These are phyloP conservation scores for Procambarus clarkii DNA, from an alignment of 1,140 invertebrate genomes.

Conservation along the genomic window DNA sequence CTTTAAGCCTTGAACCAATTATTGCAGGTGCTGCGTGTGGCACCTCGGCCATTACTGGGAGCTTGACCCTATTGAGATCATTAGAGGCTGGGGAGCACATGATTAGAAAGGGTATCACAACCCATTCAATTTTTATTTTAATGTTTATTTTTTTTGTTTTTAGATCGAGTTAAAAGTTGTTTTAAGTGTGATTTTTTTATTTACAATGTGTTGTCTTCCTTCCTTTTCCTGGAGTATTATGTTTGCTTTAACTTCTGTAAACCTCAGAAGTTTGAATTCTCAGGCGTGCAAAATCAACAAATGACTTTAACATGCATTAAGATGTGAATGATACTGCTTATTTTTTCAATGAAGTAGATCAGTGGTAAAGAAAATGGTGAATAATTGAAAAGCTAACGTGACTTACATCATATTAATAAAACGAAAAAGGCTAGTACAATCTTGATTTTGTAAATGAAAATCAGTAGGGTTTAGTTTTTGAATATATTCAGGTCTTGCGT, in stretches of 20 bases:
- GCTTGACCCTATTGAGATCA: slow-evolving; percentile 60
- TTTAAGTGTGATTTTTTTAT: background rate
- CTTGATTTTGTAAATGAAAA: too few relatives aligned
- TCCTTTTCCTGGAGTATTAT: background rate
- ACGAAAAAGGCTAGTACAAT: too few relatives aligned
- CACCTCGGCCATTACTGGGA: slow-evolving; percentile 38
- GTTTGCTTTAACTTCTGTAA: background rate
- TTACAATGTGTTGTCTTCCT: background rate
- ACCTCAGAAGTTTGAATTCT: slow-evolving; percentile 17
- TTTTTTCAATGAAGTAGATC: too few relatives aligned
- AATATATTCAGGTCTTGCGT: too few relatives aligned
- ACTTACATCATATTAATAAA: too few relatives aligned
- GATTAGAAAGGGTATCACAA: slow-evolving; percentile 60
- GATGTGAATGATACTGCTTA: background rate
- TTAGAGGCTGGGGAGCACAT: slow-evolving; percentile 65
- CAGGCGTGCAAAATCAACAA: background rate
- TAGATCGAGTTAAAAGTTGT: background rate
- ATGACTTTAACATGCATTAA: too few relatives aligned
- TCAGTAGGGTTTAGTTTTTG: too few relatives aligned
- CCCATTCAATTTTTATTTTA: slow-evolving; percentile 26
- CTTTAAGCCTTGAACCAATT: slow-evolving; percentile 34
- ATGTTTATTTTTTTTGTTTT: background rate
- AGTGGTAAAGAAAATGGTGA: too few relatives aligned
- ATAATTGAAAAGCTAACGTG: too few relatives aligned
- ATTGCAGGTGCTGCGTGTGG: slow-evolving; percentile 57